Conservation (phyloP, 2,888 invertebrate species). For the Eupeodes latifasciatus region DNA sequence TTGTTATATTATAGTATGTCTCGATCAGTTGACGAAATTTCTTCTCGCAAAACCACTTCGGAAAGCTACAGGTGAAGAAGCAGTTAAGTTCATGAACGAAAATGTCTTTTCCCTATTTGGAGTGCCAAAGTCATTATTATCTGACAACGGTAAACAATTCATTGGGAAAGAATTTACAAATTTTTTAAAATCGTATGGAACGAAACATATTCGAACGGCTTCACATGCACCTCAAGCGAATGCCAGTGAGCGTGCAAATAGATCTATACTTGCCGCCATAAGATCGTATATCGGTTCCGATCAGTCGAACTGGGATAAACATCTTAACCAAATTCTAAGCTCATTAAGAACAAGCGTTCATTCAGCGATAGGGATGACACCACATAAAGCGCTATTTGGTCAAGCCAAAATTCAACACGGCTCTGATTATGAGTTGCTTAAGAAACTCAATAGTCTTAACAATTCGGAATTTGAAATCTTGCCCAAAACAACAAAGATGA, state of each 20-base stretch:
- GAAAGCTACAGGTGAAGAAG: neutral
- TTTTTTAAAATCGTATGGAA: neutral
- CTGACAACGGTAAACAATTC: slow-evolving; percentile 4
- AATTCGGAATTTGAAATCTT: slow-evolving; percentile 1
- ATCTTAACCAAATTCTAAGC: neutral
- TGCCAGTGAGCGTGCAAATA: slow-evolving; percentile 5
- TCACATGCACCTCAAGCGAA: slow-evolving; percentile 9
- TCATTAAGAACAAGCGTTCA: slow-evolving; percentile 11
- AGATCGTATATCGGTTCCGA: slow-evolving; percentile 7
- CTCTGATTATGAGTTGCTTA: neutral
- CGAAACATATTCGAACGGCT: slow-evolving; percentile 8
- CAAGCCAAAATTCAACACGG: slow-evolving; percentile 12
- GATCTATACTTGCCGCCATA: neutral
- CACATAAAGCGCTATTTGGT: slow-evolving; percentile 1
- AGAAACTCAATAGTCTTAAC: slow-evolving; percentile 11
- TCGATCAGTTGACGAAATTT: neutral
- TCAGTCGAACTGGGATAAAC: slow-evolving; percentile 3
- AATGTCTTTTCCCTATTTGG: neutral
- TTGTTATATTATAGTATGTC: neutral
- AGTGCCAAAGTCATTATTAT: neutral
- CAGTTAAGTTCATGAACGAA: neutral
- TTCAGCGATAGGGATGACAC: neutral
- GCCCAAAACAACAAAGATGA: neutral
- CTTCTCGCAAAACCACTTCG: neutral
- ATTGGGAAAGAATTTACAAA: slow-evolving; percentile 4